These are phyloP conservation scores for Sprattus sprattus DNA, from an alignment of 2,113 vertebrate genomes.

Conservation along the genomic window DNA sequence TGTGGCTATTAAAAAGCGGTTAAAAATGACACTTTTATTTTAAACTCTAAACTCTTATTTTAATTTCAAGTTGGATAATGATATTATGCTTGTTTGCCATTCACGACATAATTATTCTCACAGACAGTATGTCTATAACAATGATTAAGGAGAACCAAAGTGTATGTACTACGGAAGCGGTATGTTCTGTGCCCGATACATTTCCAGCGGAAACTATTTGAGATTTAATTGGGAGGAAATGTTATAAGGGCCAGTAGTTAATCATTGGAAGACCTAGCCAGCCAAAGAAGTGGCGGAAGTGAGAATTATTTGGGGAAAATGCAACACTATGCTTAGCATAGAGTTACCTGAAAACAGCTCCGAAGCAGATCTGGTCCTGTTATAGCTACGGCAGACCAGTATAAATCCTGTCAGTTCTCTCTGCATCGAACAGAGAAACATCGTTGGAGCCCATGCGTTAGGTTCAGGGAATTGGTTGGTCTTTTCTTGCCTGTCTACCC, in stretches of 20 bases:
- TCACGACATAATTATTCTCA: not conserved
- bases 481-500: not conserved
- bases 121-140: not conserved
- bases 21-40: too few species aligned
- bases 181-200: too few species aligned
- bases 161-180: constrained; percentile 44
- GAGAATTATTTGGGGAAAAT: constrained; percentile 24
- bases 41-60: not conserved
- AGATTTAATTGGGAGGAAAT: constrained; percentile 59
- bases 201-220: too few species aligned
- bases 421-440: constrained; percentile 1
- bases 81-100: constrained; percentile 17
- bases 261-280: constrained; percentile 45
- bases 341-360: constrained; percentile 22
- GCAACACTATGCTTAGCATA: constrained; percentile 23
- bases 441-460: not conserved
- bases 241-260: constrained; percentile 49
- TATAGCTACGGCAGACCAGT: constrained; percentile 15
- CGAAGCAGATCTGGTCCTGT: constrained; percentile 32
- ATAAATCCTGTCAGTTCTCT: constrained; percentile 26
- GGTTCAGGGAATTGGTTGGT: not conserved
- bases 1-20: too few species aligned
- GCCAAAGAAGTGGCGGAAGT: constrained; percentile 35
- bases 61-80: not conserved
- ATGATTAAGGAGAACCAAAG: not conserved